Conservation (phyloP, 2,113 vertebrate genomes). For the Nycticorax nycticorax region DNA sequence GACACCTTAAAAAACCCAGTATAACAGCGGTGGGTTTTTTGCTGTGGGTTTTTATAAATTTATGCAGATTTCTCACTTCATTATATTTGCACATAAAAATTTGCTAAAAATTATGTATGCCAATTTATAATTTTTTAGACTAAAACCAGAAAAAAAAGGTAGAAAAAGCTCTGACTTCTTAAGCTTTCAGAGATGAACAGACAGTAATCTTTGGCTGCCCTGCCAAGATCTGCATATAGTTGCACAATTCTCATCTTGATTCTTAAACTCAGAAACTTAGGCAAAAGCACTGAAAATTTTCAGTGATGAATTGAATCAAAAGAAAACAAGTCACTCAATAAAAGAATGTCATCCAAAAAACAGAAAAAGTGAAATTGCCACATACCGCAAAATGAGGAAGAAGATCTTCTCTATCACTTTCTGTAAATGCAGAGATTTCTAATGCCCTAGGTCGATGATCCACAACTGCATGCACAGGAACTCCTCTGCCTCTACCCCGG, state of each 20-base stretch:
- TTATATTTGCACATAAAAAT: not conserved
- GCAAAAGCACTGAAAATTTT: not conserved
- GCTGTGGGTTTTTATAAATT: not conserved
- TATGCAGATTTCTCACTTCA: not conserved
- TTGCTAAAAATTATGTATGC: not conserved
- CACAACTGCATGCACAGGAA: slow-evolving; percentile 84
- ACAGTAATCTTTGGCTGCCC: not conserved
- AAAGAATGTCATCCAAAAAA: not conserved
- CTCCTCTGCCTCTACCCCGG: slow-evolving; percentile 84
- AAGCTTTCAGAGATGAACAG: not conserved
- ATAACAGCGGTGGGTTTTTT: not conserved
- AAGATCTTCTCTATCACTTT: slow-evolving; percentile 88
- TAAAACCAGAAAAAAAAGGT: not conserved
- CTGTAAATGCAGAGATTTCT: slow-evolving; percentile 89
- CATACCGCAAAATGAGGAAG: slow-evolving; percentile 98
- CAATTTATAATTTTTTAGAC: not conserved
- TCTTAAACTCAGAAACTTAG: not conserved
- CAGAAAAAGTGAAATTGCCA: not conserved
- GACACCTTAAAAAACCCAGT: not conserved
- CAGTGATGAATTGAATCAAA: not conserved
- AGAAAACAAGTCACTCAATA: not conserved
- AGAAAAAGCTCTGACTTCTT: not conserved
- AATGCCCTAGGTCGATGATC: slow-evolving; percentile 92
- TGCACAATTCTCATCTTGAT: not conserved
- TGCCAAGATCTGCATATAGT: not conserved